Base-by-base conservation (phyloP, 2,888 invertebrate genomes). In the Drosophila kambysellisi region DNA sequence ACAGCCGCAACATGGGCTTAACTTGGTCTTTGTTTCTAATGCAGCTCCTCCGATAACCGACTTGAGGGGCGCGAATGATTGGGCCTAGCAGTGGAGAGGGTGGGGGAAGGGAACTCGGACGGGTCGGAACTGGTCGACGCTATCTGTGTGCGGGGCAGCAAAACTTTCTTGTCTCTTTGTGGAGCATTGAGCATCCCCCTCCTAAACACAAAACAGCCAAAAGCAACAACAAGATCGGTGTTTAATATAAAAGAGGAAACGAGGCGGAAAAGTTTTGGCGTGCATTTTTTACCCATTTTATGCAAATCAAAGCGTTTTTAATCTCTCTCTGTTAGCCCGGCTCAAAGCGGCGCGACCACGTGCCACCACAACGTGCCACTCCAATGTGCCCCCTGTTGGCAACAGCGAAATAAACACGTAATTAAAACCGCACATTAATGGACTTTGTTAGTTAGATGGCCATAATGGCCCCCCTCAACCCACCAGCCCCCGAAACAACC, bases 401-500 rank as follows among this genome's bases (percentile, higher is more conserved):
- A 71, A 76, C 70, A 74, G 76, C 70, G 80, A 66, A 84, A 88
- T 88, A 80, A 84, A 84, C 83, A 83, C 88, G 88, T 83, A 83
- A 83, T 88, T 88, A 83, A 83, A 88, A 88, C 83, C 83, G 83
- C 88, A 84, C 70, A 57, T 74, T 83, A 88, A 83, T 76, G 88
- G 82, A 84, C 88, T 79, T 65, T 65, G 53, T 74, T 58, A 35
- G n/a, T 33, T 17, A 17, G 33, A 3, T 29, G n/a, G 51, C 17
- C 29, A 37, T 43, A n/a, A 43, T 11, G n/a, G 15, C 15, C 25
- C 46, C 46, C 25, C 25, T 25, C 25, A 25, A 25, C 25, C 25
- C 25, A 25, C 8, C 8, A 29, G 8, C 46, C 15, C 46, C 4
- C 15, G 4, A 2, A 25, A 46, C 15, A 25, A 2, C 15, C 46